phyloP scores from a whole-genome alignment of 2,113 vertebrate species.

The Panurus biarmicus region DNA sequence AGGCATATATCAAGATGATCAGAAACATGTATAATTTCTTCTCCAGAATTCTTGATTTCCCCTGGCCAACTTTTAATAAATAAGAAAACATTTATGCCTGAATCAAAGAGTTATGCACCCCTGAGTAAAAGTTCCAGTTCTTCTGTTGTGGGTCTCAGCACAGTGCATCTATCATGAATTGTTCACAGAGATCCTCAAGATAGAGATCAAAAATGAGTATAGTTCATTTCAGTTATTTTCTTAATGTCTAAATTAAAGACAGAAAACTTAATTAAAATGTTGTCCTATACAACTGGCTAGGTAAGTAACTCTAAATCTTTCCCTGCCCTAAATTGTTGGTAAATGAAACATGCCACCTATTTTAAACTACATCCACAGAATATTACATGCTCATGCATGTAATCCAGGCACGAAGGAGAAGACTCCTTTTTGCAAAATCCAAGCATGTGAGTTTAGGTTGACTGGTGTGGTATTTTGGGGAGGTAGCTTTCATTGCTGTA shows the following conservation, averaged over 20 bases:
- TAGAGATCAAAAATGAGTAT: not conserved
- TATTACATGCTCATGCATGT: not conserved
- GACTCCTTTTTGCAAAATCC: not conserved
- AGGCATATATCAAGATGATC: not conserved
- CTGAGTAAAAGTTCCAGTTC: slow-evolving; percentile 13
- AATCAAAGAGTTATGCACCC: not conserved
- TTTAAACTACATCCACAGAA: not conserved
- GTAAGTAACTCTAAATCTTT: not conserved
- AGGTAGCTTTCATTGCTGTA: not conserved
- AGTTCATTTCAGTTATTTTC: not conserved
- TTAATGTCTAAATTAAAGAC: not conserved
- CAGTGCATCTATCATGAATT: not conserved
- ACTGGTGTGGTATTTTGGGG: not conserved
- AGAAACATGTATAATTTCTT: slow-evolving; percentile 20
- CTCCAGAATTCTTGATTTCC: not conserved
- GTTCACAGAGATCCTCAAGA: not conserved
- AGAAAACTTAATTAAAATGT: not conserved
- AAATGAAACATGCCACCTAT: not conserved
- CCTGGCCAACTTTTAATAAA: not conserved
- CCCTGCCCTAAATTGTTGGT: not conserved
- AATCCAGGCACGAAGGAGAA: not conserved
- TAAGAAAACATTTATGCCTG: not conserved
- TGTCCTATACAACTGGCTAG: not conserved
- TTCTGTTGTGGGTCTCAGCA: not conserved
- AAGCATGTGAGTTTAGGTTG: not conserved